These are phyloP conservation scores for Gambusia yucatana DNA, from an alignment of 2,797 vertebrate species.

Conservation along the genomic window DNA sequence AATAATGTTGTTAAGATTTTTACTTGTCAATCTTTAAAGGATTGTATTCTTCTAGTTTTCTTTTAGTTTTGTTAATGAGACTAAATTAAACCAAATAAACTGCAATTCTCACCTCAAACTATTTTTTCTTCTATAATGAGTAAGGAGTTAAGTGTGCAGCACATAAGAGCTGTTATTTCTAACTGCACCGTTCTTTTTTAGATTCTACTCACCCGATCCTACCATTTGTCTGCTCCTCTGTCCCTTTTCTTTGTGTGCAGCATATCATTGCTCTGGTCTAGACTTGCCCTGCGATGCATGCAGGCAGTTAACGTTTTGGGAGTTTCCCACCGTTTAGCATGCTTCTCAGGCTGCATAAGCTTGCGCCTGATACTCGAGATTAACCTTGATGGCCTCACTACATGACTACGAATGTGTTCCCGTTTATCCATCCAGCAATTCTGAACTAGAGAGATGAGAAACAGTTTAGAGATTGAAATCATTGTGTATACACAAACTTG, in stretches of 20 bases:
- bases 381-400: slow-evolving; percentile 41
- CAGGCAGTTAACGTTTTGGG: slow-evolving; percentile 62
- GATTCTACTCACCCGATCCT: slow-evolving; percentile 35
- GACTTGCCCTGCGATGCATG: slow-evolving; percentile 68
- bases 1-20: not conserved
- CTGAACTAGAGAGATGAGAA: slow-evolving; percentile 5
- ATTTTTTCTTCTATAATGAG: slow-evolving; percentile 7
- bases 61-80: not conserved
- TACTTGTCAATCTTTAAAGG: not conserved
- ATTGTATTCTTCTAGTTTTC: not conserved
- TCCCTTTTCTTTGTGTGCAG: slow-evolving; percentile 46
- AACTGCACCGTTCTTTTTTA: slow-evolving; percentile 46
- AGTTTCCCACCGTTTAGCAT: slow-evolving; percentile 63
- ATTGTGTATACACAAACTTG: not conserved
- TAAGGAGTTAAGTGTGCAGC: slow-evolving; percentile 20
- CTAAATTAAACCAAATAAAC: not conserved
- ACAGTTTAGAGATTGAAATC: slow-evolving; percentile 38
- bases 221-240: slow-evolving; percentile 47
- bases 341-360: slow-evolving; percentile 34
- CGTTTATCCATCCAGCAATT: slow-evolving; percentile 47
- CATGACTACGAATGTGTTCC: slow-evolving; percentile 51
- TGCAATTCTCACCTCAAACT: not conserved
- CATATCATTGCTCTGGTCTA: slow-evolving; percentile 71
- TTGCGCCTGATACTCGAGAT: slow-evolving; percentile 31
- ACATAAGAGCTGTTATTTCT: slow-evolving; percentile 37